Base-by-base conservation (phyloP, 2,888 invertebrate species). In the Trypoxylon attenuatum region DNA sequence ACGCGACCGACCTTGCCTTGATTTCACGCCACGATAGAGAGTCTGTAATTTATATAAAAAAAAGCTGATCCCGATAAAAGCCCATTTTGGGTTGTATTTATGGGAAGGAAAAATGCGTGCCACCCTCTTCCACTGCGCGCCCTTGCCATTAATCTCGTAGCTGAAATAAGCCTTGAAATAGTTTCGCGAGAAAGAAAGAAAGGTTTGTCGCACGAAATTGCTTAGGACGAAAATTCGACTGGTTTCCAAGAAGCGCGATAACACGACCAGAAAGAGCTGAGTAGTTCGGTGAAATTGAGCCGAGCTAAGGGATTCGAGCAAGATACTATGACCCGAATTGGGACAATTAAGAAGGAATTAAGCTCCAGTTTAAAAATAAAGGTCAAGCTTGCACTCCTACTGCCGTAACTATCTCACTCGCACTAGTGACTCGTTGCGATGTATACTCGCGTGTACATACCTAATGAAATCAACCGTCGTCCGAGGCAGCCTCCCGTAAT, bases 331-430 rank as follows among this genome's bases (percentile, higher is more conserved):
- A 66, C 60, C 66, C 59, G 69, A 81, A 79, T 78, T 75, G 66
- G 60, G 68, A 59, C 74, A 78, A 81, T 81, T 81, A 77, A 74
- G 73, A 62, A 53, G 54, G 58, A 75, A 73, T 75, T 72, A 73
- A 66, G 52, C 33, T 19, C 19, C 33, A 45, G 57, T 66, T 68
- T 46, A 55, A 67, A 74, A 64, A 59, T 75, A 72, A 57, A 72
- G 47, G 59, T 63, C 41, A 22, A 47, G 49, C 19, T 23, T n/a
- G n/a, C n/a, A n/a, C n/a, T 1, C 33, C 13, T 10, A 33, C 10
- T 27, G n/a, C 3, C 2, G 27, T 27, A n/a, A n/a, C 8, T n/a
- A 27, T n/a, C 2, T 33, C 10, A 33, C 13, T 33, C 10, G 33
- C 33, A 33, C n/a, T n/a, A n/a, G n/a, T n/a, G n/a, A n/a, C n/a